Percentiles rank a stretch among this genome's conserved stretches.
phyloP scores from a whole-genome alignment of 2,113 vertebrate genomes.

The Ptychochromis oligacanthus region DNA sequence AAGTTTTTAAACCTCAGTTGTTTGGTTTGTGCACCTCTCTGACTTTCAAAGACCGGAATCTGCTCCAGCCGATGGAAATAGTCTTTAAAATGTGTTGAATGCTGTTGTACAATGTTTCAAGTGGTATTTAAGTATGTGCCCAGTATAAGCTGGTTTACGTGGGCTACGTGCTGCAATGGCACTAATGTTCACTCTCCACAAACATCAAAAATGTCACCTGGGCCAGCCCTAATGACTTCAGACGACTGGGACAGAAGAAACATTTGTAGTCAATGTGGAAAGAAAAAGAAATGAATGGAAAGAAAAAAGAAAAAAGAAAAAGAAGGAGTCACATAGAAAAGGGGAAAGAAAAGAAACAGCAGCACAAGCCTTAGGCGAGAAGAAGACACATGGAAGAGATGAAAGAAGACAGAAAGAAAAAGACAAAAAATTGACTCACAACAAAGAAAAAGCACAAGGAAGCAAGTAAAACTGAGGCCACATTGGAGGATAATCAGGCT shows the following conservation, averaged over 20 bases:
- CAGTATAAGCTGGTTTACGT: not conserved
- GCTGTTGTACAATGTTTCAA: not conserved
- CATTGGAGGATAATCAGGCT: not conserved
- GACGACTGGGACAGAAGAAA: not conserved
- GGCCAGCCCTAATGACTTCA: not conserved
- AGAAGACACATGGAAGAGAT: not conserved
- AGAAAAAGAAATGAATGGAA: not conserved
- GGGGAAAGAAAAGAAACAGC: not conserved
- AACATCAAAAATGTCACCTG: not conserved
- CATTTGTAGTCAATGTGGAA: not conserved
- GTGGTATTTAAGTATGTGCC: not conserved
- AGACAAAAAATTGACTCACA: constrained; percentile 1
- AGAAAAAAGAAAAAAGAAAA: not conserved
- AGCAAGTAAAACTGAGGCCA: not conserved
- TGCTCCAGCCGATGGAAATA: not conserved
- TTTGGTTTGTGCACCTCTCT: not conserved
- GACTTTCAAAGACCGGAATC: not conserved
- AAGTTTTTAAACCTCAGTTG: not conserved
- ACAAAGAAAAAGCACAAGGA: not conserved
- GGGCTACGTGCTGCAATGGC: constrained; percentile 1
- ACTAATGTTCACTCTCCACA: not conserved
- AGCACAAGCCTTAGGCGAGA: not conserved
- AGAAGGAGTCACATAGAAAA: not conserved
- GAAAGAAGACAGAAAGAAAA: not conserved
- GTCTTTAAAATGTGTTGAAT: not conserved